Percentiles rank a stretch among this genome's conserved stretches.
These are phyloP conservation scores for Andrena trimmerana DNA, from an alignment of 2,888 invertebrate genomes.

Conservation along the genomic window DNA sequence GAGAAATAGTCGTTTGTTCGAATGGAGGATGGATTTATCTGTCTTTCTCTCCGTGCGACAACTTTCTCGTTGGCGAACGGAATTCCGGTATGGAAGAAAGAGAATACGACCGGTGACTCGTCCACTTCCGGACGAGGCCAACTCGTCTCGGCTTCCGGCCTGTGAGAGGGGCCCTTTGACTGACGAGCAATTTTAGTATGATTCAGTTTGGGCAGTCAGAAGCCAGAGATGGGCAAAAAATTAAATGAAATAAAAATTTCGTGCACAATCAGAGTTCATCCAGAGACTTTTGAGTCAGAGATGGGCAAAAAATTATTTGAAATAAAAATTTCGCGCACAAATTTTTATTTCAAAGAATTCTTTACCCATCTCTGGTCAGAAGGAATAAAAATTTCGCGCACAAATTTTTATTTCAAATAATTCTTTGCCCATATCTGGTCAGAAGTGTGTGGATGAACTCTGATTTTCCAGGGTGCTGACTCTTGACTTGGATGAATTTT, in stretches of 20 bases:
- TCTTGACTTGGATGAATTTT: background rate
- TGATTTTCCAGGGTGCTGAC: background rate
- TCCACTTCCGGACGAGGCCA: conserved; percentile 71
- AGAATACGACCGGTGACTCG: conserved; percentile 38
- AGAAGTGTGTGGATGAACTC: background rate
- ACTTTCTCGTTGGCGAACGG: conserved; percentile 62
- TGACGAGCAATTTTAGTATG: background rate
- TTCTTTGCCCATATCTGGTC: background rate
- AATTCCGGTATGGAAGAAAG: conserved; percentile 54
- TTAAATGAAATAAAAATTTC: too few species aligned
- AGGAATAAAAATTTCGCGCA: too few species aligned
- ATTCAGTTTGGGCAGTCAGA: background rate
- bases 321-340: too few species aligned
- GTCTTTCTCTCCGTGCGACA: background rate
- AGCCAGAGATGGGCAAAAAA: too few species aligned
- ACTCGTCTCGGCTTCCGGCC: conserved; percentile 76
- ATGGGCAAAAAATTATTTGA: too few species aligned
- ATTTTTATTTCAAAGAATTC: too few species aligned
- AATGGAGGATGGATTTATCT: background rate
- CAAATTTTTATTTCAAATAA: too few species aligned
- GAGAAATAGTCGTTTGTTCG: background rate
- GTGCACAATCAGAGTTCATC: too few species aligned
- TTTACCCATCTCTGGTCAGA: too few species aligned
- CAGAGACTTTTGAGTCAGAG: too few species aligned
- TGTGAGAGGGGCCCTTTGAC: conserved; percentile 73